Evolutionary conservation across 2,888 invertebrate species (phyloP).

Genomic region (Aphidius colemani): DNA sequence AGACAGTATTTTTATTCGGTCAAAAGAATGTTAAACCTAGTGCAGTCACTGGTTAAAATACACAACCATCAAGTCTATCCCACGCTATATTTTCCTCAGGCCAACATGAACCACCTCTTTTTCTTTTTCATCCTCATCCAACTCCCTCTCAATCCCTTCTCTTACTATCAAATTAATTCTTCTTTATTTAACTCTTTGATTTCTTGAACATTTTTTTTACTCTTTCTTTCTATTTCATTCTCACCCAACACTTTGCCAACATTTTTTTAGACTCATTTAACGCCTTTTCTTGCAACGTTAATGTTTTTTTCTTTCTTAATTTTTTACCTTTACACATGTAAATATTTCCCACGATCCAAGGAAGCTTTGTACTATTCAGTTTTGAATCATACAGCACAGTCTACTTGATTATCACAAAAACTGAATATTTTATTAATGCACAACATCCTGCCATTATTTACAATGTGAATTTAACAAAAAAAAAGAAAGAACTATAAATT

Average conservation of each 20-base stretch:
- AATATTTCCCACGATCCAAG: conserved; percentile 31
- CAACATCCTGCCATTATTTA: too few species aligned
- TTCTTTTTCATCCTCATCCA: conserved; percentile 25
- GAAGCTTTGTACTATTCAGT: background rate
- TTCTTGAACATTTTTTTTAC: conserved; percentile 24
- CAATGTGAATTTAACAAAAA: too few species aligned
- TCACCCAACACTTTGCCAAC: conserved; percentile 27
- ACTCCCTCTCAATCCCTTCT: conserved; percentile 30
- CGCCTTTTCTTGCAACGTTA: conserved; percentile 33
- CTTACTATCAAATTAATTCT: background rate
- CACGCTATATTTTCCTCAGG: conserved; percentile 57
- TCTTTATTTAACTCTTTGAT: conserved; percentile 26
- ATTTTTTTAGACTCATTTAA: conserved; percentile 46
- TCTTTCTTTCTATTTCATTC: conserved; percentile 25
- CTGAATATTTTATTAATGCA: background rate
- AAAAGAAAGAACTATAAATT: too few species aligned
- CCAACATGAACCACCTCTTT: conserved; percentile 43
- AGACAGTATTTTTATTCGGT: background rate
- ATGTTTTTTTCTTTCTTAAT: conserved; percentile 15
- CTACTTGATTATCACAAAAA: conserved; percentile 3
- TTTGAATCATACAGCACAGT: too few species aligned
- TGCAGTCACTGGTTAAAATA: conserved; percentile 38
- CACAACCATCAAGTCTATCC: conserved; percentile 44
- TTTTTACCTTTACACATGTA: background rate
- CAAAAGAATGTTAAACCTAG: conserved; percentile 38